Evolutionary conservation across 1,140 invertebrate species (phyloP).

Genomic region (Trichomalopsis sarcophagae): DNA sequence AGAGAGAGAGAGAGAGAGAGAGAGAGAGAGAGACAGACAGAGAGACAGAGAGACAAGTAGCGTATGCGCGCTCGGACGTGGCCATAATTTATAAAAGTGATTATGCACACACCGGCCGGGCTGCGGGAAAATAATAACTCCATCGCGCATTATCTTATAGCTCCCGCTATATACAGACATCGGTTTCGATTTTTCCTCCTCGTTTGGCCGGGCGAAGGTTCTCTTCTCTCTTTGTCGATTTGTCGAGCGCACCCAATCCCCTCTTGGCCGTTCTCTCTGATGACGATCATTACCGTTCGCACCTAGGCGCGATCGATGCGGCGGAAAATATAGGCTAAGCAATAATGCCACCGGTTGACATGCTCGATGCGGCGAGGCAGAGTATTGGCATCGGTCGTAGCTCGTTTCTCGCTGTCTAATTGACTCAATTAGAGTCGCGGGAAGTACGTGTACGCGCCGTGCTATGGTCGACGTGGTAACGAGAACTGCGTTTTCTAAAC

Average conservation of each 20-base stretch:
- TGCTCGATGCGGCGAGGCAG: no score
- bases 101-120: not conserved
- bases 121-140: constrained; percentile 30
- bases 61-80: not conserved
- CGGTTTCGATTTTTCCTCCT: constrained; percentile 40
- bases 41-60: not conserved
- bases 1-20: no score
- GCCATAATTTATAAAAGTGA: constrained; percentile 33
- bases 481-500: no score
- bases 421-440: not conserved
- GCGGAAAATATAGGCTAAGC: no score
- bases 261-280: no score
- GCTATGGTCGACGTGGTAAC: no score
- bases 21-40: no score
- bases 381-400: not conserved
- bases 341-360: no score
- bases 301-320: not conserved
- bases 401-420: not conserved
- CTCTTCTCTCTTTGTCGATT: not conserved
- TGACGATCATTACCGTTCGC: not conserved
- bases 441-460: not conserved
- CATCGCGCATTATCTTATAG: constrained; percentile 48
- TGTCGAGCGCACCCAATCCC: not conserved
- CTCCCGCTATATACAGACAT: not conserved
- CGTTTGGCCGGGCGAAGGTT: not conserved